These are phyloP conservation scores for Taeniopygia guttata DNA, from an alignment of 2,797 vertebrate genomes.

Conservation along the genomic window DNA sequence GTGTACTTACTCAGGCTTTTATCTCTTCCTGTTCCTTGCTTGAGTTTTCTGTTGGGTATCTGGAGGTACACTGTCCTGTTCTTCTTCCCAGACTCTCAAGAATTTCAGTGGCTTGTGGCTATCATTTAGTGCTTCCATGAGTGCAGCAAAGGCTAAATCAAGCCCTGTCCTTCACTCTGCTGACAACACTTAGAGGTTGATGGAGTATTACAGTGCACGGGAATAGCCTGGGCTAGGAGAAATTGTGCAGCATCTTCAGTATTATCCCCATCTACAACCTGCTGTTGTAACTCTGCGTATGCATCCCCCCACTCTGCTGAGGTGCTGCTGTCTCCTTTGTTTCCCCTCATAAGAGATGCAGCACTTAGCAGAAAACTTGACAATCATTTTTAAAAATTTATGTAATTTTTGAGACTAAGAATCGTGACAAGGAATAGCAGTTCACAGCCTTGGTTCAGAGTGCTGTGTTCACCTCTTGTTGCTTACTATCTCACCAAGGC, in stretches of 20 bases:
- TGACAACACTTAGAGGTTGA: neutral
- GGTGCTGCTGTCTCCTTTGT: neutral
- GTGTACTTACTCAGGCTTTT: neutral
- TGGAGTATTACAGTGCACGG: neutral
- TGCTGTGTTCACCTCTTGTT: neutral
- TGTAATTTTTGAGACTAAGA: neutral
- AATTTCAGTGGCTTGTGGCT: neutral
- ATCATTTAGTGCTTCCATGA: neutral
- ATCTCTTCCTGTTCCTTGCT: neutral
- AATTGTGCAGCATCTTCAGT: neutral
- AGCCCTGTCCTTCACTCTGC: neutral
- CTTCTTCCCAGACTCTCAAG: neutral
- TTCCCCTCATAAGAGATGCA: neutral
- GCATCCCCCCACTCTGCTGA: rapidly evolving
- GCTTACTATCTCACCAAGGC: neutral
- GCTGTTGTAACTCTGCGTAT: neutral
- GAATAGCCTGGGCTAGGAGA: neutral
- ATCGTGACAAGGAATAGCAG: rapidly evolving
- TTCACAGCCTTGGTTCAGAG: neutral
- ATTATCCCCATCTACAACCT: neutral
- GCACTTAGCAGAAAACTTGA: neutral
- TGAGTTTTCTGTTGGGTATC: neutral
- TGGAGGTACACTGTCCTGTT: neutral
- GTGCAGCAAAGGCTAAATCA: neutral
- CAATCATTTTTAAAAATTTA: neutral